Conservation (phyloP, 2,113 vertebrate genomes). For the Picathartes gymnocephalus region DNA sequence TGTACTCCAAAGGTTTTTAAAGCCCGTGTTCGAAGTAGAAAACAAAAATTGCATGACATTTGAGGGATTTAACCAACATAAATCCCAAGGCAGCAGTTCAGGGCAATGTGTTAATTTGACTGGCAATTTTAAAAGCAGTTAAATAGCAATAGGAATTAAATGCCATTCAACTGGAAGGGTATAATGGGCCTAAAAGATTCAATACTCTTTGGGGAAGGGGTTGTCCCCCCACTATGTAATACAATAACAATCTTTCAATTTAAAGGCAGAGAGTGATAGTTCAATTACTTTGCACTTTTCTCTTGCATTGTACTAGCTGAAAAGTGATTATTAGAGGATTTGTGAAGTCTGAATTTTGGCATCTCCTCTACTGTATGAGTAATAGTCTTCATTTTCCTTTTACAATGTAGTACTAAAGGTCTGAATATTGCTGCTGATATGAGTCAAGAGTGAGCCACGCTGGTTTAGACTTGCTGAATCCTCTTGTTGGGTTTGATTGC, state of each 20-base stretch:
- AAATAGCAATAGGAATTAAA: slow-evolving; percentile 22
- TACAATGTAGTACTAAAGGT: background rate
- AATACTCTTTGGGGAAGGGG: background rate
- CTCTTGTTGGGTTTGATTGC: background rate
- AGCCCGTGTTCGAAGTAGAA: slow-evolving; percentile 3
- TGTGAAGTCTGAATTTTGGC: background rate
- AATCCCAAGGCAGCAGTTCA: slow-evolving; percentile 20
- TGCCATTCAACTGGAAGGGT: background rate
- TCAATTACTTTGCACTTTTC: background rate
- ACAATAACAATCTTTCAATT: background rate
- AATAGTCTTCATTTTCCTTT: background rate
- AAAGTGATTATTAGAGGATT: background rate
- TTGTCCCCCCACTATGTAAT: background rate
- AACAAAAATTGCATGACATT: slow-evolving; percentile 35
- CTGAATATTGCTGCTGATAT: background rate
- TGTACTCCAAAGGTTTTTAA: background rate
- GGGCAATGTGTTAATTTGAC: background rate
- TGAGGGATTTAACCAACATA: slow-evolving; percentile 14
- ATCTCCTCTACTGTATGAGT: background rate
- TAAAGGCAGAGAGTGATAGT: background rate
- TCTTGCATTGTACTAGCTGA: background rate
- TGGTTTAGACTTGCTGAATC: background rate
- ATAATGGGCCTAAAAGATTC: background rate
- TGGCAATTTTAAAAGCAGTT: slow-evolving; percentile 47
- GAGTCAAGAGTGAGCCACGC: background rate